Percentiles rank a stretch among this genome's conserved stretches.
These are phyloP conservation scores for Himalopsyche kuldschensis DNA, from an alignment of 2,888 invertebrate genomes.

Conservation along the genomic window DNA sequence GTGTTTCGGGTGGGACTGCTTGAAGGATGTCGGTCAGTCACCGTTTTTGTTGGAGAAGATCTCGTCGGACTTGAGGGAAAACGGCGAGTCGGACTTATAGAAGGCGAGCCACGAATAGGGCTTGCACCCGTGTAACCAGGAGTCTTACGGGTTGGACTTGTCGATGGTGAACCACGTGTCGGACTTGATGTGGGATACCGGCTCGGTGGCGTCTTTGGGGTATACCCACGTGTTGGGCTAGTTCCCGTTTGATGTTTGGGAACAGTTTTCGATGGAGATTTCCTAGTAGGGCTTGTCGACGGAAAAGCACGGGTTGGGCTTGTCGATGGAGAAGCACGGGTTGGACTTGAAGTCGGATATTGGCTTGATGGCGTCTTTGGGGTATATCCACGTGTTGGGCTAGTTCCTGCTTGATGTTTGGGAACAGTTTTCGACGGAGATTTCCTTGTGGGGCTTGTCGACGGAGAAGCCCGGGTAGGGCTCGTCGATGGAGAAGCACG, in stretches of 20 bases:
- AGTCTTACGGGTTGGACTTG: not conserved
- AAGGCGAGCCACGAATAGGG: slow-evolving; percentile 1
- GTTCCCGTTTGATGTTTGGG: not conserved
- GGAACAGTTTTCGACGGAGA: not conserved
- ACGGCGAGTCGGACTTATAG: slow-evolving; percentile 18
- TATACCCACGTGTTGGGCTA: not conserved
- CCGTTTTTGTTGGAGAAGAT: not conserved
- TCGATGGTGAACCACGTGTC: not conserved
- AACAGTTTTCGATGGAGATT: not conserved
- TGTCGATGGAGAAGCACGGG: not conserved
- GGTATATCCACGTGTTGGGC: not conserved
- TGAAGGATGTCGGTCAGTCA: not conserved
- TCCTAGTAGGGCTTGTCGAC: slow-evolving; percentile 12
- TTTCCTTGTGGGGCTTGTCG: slow-evolving; percentile 10
- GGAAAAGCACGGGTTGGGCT: slow-evolving; percentile 20
- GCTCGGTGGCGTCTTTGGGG: not conserved
- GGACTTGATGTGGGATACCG: not conserved
- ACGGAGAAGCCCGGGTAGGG: slow-evolving; percentile 19
- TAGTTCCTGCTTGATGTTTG: not conserved
- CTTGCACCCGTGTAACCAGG: not conserved
- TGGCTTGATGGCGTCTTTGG: not conserved
- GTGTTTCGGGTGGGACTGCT: not conserved
- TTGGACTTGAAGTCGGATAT: not conserved
- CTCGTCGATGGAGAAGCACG: slow-evolving; percentile 18
- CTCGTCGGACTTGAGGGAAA: not conserved